Conservation (phyloP, 2,888 invertebrate species). For the Rhodophaea formosa region DNA sequence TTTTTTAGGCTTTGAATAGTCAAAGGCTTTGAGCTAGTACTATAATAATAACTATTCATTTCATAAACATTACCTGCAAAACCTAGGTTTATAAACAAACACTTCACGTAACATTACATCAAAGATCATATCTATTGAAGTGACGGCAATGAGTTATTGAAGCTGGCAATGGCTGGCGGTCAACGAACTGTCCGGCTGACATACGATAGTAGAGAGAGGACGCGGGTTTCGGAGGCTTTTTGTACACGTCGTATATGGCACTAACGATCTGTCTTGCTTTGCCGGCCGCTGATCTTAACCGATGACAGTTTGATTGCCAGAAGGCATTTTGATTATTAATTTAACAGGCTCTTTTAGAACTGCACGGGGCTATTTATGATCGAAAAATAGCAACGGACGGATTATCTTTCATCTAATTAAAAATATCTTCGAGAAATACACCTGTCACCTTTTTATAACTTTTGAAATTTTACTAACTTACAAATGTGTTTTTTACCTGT, state of each 20-base stretch:
- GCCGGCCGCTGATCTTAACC: not conserved
- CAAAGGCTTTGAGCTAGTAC: too few species aligned
- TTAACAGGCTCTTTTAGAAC: not conserved
- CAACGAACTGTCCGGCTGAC: slow-evolving; percentile 11
- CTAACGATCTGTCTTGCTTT: not conserved
- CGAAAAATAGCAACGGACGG: too few species aligned
- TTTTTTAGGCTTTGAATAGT: too few species aligned
- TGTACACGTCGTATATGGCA: slow-evolving; percentile 2
- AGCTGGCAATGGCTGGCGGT: slow-evolving; percentile 17
- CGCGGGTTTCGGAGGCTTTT: slow-evolving; percentile 12
- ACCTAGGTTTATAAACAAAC: not conserved
- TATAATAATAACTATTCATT: too few species aligned
- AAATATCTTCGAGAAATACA: too few species aligned
- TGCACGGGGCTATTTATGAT: too few species aligned
- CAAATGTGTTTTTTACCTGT: too few species aligned
- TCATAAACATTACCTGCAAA: too few species aligned
- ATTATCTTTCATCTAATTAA: too few species aligned
- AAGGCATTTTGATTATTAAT: not conserved
- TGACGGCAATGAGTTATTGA: slow-evolving; percentile 14
- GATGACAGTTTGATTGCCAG: slow-evolving; percentile 10
- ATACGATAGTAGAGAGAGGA: slow-evolving; percentile 15
- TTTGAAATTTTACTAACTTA: too few species aligned
- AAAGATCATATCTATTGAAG: slow-evolving; percentile 9
- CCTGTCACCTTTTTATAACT: too few species aligned
- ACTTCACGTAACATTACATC: slow-evolving; percentile 3